These are phyloP conservation scores for Trididemnum nubilum DNA, from an alignment of 23 tunicate genomes.

Conservation along the genomic window DNA sequence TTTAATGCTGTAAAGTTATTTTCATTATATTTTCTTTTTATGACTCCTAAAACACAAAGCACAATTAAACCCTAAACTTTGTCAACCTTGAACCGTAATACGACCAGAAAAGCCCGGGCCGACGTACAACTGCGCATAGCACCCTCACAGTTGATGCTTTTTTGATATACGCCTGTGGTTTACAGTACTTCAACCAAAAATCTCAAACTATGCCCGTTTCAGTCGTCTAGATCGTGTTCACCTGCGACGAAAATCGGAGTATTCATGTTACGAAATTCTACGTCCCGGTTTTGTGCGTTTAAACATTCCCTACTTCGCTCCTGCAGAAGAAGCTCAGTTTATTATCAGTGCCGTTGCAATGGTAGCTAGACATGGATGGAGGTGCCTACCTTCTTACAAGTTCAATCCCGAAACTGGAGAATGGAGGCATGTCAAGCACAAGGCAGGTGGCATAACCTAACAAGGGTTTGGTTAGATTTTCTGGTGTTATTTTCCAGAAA, in stretches of 20 bases:
- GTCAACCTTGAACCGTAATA: too few relatives aligned
- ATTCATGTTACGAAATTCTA: constrained; percentile 69
- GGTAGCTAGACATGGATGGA: constrained; percentile 88
- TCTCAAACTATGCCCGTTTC: too few relatives aligned
- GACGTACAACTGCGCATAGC: too few relatives aligned
- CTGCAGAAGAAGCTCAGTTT: constrained; percentile 56
- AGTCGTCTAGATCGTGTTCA: constrained; percentile 74
- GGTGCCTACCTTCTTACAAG: constrained; percentile 75
- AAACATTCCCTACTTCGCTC: constrained; percentile 75
- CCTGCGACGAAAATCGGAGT: constrained; percentile 64
- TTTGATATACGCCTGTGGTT: too few relatives aligned
- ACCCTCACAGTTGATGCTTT: too few relatives aligned
- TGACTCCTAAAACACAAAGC: too few relatives aligned
- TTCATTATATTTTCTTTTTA: too few relatives aligned
- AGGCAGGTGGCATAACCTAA: constrained; percentile 35
- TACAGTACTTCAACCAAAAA: too few relatives aligned
- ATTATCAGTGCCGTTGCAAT: constrained; percentile 74
- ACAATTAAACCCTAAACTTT: too few relatives aligned
- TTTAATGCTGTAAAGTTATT: too few relatives aligned
- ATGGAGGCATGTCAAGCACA: constrained; percentile 84
- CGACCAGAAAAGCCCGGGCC: too few relatives aligned
- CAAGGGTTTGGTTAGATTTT: not conserved
- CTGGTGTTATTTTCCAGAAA: not conserved
- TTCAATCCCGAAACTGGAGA: constrained; percentile 92
- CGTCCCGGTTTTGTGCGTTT: constrained; percentile 94